phyloP scores from a whole-genome alignment of 2,888 invertebrate species.

The Oligia fasciuncula region DNA sequence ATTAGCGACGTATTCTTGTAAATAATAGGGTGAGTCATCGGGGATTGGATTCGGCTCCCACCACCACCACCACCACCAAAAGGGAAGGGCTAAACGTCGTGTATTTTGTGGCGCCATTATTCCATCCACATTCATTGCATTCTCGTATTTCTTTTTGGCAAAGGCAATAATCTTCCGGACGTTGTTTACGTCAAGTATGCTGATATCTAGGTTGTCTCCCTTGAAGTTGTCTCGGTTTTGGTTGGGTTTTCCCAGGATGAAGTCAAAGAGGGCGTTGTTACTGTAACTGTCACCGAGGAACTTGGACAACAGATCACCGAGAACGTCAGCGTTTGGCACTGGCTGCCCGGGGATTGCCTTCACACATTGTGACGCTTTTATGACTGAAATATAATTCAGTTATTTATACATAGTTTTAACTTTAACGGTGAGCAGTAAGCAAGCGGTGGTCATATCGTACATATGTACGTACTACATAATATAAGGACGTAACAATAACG shows the following conservation, averaged over 20 bases:
- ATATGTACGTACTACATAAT: neutral
- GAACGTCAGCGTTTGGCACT: conserved; percentile 40
- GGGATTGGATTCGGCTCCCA: no score
- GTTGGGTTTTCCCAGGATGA: conserved; percentile 36
- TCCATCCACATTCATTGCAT: no score
- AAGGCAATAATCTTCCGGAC: conserved; percentile 34
- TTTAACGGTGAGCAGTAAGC: neutral
- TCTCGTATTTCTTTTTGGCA: conserved; percentile 16
- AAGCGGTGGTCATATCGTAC: neutral
- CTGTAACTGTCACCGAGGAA: conserved; percentile 36
- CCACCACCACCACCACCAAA: no score
- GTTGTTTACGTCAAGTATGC: conserved; percentile 38
- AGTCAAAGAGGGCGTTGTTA: conserved; percentile 25
- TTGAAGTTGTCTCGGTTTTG: neutral
- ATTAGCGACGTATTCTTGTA: conserved; percentile 12
- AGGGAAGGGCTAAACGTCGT: neutral
- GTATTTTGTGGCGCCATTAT: fast-evolving
- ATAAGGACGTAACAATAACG: neutral
- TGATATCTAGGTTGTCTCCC: conserved; percentile 41
- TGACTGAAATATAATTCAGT: conserved; percentile 31
- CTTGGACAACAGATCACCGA: conserved; percentile 34
- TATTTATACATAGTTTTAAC: neutral
- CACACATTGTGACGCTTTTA: conserved; percentile 15
- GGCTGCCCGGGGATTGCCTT: conserved; percentile 17
- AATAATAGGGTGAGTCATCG: no score